Evolutionary conservation across 2,113 vertebrate genomes (phyloP).

Genomic region (Dromiciops gliroides): DNA sequence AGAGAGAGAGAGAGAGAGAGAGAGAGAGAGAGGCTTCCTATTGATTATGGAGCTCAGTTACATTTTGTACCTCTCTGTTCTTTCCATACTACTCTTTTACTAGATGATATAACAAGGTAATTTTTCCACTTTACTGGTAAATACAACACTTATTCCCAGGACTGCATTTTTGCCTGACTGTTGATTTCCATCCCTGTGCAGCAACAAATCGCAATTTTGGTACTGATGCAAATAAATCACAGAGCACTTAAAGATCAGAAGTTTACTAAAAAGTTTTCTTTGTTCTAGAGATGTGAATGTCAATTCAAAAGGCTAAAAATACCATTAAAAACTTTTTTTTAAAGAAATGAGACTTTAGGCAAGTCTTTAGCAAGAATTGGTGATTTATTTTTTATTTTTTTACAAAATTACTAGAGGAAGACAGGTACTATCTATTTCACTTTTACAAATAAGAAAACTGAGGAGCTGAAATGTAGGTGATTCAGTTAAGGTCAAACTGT

Average conservation of each 20-base stretch:
- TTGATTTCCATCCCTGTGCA: constrained; percentile 38
- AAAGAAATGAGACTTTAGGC: neutral
- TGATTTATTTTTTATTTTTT: neutral
- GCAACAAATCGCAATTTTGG: constrained; percentile 40
- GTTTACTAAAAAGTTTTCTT: constrained; percentile 76
- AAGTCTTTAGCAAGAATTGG: neutral
- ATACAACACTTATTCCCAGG: constrained; percentile 42
- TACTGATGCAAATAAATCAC: constrained; percentile 46
- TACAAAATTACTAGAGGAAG: neutral
- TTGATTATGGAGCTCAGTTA: constrained; percentile 7
- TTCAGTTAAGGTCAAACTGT: neutral
- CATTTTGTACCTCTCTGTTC: constrained; percentile 37
- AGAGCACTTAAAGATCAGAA: constrained; percentile 40
- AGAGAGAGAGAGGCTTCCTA: neutral
- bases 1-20: neutral
- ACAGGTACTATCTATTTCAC: neutral
- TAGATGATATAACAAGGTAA: constrained; percentile 21
- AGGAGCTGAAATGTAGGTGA: constrained; percentile 2
- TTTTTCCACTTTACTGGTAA: constrained; percentile 37
- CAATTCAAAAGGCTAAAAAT: constrained; percentile 78
- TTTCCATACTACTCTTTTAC: neutral
- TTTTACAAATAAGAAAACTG: constrained; percentile 23
- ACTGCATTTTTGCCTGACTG: constrained; percentile 36
- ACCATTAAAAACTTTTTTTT: constrained; percentile 66
- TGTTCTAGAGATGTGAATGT: constrained; percentile 73